Percentiles rank a stretch among this genome's conserved stretches.
These are phyloP conservation scores for Phyto melanocephala DNA, from an alignment of 2,888 invertebrate species.

Conservation along the genomic window DNA sequence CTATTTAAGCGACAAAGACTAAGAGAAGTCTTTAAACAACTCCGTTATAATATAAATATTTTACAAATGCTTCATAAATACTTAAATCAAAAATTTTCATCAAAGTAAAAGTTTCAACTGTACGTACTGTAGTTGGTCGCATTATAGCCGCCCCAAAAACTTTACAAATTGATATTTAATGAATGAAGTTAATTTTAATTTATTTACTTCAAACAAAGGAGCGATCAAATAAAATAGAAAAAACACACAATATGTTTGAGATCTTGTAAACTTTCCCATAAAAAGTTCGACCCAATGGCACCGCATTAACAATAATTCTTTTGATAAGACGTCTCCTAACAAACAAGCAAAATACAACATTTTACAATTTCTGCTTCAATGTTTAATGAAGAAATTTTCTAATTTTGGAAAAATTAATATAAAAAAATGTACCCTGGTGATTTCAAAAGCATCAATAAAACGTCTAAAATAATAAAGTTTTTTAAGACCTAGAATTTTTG, in stretches of 20 bases:
- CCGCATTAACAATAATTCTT: not conserved
- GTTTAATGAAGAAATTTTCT: not conserved
- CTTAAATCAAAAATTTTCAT: too few species aligned
- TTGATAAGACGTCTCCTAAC: not conserved
- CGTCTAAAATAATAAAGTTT: not conserved
- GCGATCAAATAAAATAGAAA: slow-evolving; percentile 23
- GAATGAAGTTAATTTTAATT: slow-evolving; percentile 26
- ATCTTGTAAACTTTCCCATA: slow-evolving; percentile 45
- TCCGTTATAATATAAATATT: too few species aligned
- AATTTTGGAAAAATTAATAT: not conserved
- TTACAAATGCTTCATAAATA: too few species aligned
- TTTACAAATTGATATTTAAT: not conserved
- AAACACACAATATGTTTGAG: not conserved
- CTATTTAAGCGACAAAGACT: too few species aligned
- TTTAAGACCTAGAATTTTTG: not conserved
- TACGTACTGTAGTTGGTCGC: not conserved
- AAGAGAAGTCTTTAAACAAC: too few species aligned
- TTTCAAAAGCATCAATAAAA: too few species aligned
- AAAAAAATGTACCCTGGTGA: too few species aligned
- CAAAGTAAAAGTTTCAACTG: too few species aligned
- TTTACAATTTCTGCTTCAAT: not conserved
- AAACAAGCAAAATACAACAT: not conserved
- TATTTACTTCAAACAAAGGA: slow-evolving; percentile 18
- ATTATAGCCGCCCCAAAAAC: not conserved
- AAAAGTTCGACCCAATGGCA: not conserved